Percentiles rank a stretch among this genome's conserved stretches.
These are phyloP conservation scores for Panopea generosa DNA, from an alignment of 2,888 invertebrate genomes.

Conservation along the genomic window DNA sequence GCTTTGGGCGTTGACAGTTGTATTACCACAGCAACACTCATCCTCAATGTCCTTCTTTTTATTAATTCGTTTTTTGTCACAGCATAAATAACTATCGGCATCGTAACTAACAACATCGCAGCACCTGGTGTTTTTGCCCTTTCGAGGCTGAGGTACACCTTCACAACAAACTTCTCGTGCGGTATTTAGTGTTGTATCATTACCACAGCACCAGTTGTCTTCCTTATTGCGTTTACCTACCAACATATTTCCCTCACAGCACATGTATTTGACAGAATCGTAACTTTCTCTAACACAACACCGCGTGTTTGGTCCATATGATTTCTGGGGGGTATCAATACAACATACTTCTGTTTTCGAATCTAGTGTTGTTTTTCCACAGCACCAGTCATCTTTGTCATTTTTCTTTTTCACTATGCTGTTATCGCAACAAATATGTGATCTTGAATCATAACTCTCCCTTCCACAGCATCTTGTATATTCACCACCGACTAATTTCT, in stretches of 20 bases:
- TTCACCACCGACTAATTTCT: background rate
- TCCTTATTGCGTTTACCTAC: constrained; percentile 11
- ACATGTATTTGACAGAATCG: constrained; percentile 16
- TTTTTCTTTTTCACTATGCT: constrained; percentile 9
- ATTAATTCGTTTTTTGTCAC: constrained; percentile 20
- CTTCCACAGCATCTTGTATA: constrained; percentile 27
- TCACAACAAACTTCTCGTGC: constrained; percentile 33
- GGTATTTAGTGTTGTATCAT: constrained; percentile 41
- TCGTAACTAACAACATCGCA: constrained; percentile 41
- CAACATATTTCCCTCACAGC: constrained; percentile 28
- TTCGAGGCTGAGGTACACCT: constrained; percentile 18
- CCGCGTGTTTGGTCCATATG: constrained; percentile 15
- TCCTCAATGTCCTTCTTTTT: constrained; percentile 33
- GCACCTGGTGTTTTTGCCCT: constrained; percentile 36
- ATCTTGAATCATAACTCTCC: constrained; percentile 26
- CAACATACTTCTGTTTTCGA: constrained; percentile 36
- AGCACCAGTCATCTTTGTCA: constrained; percentile 29
- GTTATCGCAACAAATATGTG: constrained; percentile 32
- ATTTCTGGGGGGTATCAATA: constrained; percentile 25
- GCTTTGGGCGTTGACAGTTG: constrained; percentile 21
- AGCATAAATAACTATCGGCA: constrained; percentile 33
- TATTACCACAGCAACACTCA: constrained; percentile 40
- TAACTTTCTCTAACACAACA: constrained; percentile 42
- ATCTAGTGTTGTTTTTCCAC: constrained; percentile 30
- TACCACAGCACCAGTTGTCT: constrained; percentile 49